phyloP scores from a whole-genome alignment of 2,797 vertebrate genomes.

The Stomatorhinus walkeri region DNA sequence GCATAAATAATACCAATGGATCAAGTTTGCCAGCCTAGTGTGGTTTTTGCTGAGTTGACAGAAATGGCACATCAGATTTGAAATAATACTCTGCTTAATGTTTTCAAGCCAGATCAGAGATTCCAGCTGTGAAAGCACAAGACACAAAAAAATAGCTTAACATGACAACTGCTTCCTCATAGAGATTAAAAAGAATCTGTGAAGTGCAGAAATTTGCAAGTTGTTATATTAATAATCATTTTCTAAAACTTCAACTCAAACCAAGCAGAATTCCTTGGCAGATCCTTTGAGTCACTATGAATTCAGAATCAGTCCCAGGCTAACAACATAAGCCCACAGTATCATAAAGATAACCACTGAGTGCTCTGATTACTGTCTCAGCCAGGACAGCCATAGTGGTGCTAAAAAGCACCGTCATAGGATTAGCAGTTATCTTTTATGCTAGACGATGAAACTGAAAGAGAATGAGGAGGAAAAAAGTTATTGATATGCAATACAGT shows the following conservation, averaged over 20 bases:
- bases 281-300: neutral
- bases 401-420: neutral
- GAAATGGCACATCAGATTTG: slow-evolving; percentile 6
- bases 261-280: neutral
- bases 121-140: neutral
- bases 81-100: neutral
- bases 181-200: neutral
- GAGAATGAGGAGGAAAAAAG: slow-evolving; percentile 8
- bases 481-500: neutral
- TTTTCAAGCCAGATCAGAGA: slow-evolving; percentile 16
- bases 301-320: neutral
- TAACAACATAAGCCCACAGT: slow-evolving; percentile 27
- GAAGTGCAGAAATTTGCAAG: neutral
- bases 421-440: slow-evolving; percentile 29
- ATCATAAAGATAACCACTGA: slow-evolving; percentile 25
- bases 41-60: neutral
- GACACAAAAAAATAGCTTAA: neutral
- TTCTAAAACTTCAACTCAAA: neutral
- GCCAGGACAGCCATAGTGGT: neutral
- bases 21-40: neutral
- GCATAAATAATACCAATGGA: slow-evolving; percentile 14
- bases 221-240: neutral
- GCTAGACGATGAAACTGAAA: slow-evolving; percentile 20
- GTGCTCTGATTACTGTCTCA: slow-evolving; percentile 30
- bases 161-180: neutral